Percentiles rank a stretch among this genome's conserved stretches.
These are phyloP conservation scores for Nymphalis polychloros DNA, from an alignment of 2,888 invertebrate genomes.

Conservation along the genomic window DNA sequence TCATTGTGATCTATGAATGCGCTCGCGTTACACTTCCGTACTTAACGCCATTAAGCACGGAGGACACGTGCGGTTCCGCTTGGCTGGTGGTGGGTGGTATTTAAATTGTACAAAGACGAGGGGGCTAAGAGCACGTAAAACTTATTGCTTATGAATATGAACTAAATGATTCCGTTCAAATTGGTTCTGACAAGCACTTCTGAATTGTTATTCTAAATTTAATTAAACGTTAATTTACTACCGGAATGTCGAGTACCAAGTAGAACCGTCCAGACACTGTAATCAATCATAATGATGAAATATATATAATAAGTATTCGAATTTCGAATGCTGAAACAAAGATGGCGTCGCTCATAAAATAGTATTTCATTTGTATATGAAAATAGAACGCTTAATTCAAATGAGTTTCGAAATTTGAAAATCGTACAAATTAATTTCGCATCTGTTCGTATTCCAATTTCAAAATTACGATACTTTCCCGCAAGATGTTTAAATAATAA, in stretches of 20 bases:
- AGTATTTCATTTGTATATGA: too few relatives aligned
- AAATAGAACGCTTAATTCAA: too few relatives aligned
- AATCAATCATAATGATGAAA: too few relatives aligned
- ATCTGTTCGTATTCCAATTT: conserved; percentile 3
- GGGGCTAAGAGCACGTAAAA: neutral
- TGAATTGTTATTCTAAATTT: neutral
- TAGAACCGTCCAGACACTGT: too few relatives aligned
- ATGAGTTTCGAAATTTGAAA: too few relatives aligned
- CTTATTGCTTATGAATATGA: neutral
- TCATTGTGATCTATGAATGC: conserved; percentile 13
- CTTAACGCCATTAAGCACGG: conserved; percentile 17
- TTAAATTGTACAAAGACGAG: neutral
- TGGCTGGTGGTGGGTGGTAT: conserved; percentile 14
- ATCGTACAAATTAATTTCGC: neutral
- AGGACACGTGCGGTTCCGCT: conserved; percentile 20
- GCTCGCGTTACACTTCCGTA: conserved; percentile 21
- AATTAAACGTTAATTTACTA: too few relatives aligned
- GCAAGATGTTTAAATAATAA: conserved; percentile 18
- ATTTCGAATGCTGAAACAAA: too few relatives aligned
- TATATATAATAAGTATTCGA: too few relatives aligned
- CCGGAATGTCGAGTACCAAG: too few relatives aligned
- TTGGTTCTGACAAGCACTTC: neutral
- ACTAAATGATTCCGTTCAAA: neutral
- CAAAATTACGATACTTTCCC: conserved; percentile 4
- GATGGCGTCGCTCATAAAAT: too few relatives aligned